Conservation (phyloP, 2,797 vertebrate species). For the Labroides dimidiatus region DNA sequence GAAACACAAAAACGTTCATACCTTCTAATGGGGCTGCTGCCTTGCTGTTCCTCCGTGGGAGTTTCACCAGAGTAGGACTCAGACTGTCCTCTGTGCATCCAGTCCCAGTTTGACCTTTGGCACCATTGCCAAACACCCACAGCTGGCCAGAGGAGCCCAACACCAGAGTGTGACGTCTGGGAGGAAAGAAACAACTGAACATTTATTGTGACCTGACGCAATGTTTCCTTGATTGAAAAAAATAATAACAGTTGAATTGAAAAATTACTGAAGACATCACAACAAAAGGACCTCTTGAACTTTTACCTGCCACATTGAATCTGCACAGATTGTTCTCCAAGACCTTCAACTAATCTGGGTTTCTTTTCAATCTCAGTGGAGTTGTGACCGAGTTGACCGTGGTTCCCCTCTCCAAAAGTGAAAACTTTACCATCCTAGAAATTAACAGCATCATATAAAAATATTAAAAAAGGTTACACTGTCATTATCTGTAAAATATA, state of each 20-base stretch:
- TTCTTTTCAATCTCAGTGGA: constrained; percentile 78
- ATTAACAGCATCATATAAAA: background rate
- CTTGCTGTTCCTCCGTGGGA: constrained; percentile 50
- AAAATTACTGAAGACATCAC: no score
- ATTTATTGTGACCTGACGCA: no score
- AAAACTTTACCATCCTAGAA: constrained; percentile 87
- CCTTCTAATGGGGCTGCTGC: constrained; percentile 38
- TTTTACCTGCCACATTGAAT: constrained; percentile 89
- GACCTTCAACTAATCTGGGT: constrained; percentile 81
- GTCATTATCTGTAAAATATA: no score
- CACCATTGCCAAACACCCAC: constrained; percentile 86
- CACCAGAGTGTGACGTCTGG: constrained; percentile 87
- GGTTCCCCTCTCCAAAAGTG: constrained; percentile 90
- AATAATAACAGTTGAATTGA: no score
- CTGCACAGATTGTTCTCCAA: constrained; percentile 81
- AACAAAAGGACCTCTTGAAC: no score
- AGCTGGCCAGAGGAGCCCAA: constrained; percentile 82
- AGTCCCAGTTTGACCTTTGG: constrained; percentile 80
- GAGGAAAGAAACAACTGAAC: constrained; percentile 1
- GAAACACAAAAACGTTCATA: constrained; percentile 21
- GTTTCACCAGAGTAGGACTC: constrained; percentile 79
- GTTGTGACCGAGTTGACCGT: constrained; percentile 90
- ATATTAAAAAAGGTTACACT: no score
- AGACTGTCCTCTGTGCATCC: constrained; percentile 60
- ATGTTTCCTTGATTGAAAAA: background rate